phyloP scores from a whole-genome alignment of 2,888 invertebrate species.

The Lamproptera curius region DNA sequence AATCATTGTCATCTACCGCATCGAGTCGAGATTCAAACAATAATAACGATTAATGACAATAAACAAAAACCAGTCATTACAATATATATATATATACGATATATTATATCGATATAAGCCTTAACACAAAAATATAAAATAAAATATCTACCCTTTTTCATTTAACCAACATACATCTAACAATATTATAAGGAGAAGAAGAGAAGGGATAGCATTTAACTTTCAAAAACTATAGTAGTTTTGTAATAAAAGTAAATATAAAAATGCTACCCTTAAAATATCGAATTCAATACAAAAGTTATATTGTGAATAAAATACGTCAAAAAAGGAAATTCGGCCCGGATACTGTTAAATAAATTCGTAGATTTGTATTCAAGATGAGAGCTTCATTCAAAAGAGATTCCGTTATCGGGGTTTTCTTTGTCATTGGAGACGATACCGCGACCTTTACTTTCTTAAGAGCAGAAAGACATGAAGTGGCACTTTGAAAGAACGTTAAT shows the following conservation, averaged over 20 bases:
- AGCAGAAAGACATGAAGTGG: too few species aligned
- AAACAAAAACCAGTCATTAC: too few species aligned
- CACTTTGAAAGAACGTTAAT: too few species aligned
- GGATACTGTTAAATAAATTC: conserved; percentile 3
- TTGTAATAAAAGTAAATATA: not conserved
- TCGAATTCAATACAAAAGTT: not conserved
- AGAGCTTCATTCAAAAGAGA: conserved; percentile 10
- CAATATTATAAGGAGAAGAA: not conserved
- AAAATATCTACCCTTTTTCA: too few species aligned
- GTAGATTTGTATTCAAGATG: conserved; percentile 10
- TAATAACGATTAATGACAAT: too few species aligned
- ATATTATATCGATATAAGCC: too few species aligned
- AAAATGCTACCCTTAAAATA: not conserved
- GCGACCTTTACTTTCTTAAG: conserved; percentile 15
- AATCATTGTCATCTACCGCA: not conserved
- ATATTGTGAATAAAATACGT: not conserved
- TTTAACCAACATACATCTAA: too few species aligned
- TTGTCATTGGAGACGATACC: conserved; percentile 6
- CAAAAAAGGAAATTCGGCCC: not conserved
- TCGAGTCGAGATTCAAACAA: not conserved
- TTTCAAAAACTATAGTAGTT: not conserved
- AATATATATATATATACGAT: too few species aligned
- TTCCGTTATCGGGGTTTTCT: conserved; percentile 14
- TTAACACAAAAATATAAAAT: too few species aligned
- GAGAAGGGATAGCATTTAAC: not conserved